phyloP scores from a whole-genome alignment of 2,888 invertebrate genomes.

The Ochropleura leucogaster region DNA sequence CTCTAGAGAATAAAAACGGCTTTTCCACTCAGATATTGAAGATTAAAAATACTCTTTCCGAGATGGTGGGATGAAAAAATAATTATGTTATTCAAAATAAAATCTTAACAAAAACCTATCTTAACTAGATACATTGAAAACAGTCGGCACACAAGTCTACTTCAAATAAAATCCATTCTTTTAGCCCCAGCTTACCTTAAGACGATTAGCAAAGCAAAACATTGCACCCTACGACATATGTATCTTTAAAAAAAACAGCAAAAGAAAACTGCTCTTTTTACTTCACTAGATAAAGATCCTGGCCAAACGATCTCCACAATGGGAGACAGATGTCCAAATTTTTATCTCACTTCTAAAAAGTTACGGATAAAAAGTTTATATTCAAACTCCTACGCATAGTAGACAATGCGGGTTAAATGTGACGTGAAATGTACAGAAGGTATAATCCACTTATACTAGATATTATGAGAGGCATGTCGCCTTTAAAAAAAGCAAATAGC shows the following conservation, averaged over 20 bases:
- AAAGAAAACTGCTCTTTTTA: conserved; percentile 79
- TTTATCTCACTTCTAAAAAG: conserved; percentile 76
- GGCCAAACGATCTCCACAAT: conserved; percentile 78
- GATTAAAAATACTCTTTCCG: too few relatives aligned
- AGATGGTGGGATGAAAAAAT: too few relatives aligned
- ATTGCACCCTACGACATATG: conserved; percentile 59
- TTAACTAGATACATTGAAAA: neutral
- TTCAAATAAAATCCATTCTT: conserved; percentile 51
- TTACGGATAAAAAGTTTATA: conserved; percentile 79
- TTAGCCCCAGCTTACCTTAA: conserved; percentile 57
- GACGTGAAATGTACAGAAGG: conserved; percentile 86
- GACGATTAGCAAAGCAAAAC: conserved; percentile 61
- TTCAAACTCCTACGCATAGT: conserved; percentile 85
- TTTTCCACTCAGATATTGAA: too few relatives aligned
- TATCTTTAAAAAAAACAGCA: conserved; percentile 42
- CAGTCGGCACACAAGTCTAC: conserved; percentile 37
- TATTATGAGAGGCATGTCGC: conserved; percentile 81
- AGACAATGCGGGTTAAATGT: conserved; percentile 86
- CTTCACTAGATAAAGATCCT: conserved; percentile 72
- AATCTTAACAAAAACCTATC: conserved; percentile 22
- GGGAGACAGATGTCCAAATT: conserved; percentile 85
- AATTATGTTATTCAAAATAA: neutral
- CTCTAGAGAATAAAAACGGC: too few relatives aligned
- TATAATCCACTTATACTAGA: conserved; percentile 88
- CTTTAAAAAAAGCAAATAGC: conserved; percentile 79